These are phyloP conservation scores for Mesopsocus fuscifrons DNA, from an alignment of 2,888 invertebrate species.

Conservation along the genomic window DNA sequence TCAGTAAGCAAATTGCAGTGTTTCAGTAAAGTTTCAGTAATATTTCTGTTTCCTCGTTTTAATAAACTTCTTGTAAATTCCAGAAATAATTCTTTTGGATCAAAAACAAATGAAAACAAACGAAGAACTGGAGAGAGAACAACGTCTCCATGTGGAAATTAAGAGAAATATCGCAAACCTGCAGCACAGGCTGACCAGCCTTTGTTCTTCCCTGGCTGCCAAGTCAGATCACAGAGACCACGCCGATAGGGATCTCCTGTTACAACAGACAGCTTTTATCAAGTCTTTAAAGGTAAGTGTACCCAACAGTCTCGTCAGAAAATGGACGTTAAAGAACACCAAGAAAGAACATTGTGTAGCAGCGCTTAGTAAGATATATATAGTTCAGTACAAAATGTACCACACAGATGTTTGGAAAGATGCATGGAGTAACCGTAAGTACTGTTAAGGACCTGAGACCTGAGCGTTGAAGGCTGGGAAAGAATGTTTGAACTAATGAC, in stretches of 20 bases:
- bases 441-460: no score
- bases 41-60: no score
- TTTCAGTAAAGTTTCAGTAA: constrained; percentile 26
- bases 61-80: constrained; percentile 11
- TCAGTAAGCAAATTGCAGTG: no score
- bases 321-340: no score
- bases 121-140: constrained; percentile 37
- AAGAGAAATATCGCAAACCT: constrained; percentile 37
- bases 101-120: constrained; percentile 54
- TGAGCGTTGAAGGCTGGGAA: no score
- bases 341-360: no score
- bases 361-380: no score
- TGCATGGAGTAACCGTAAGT: no score
- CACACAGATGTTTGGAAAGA: no score
- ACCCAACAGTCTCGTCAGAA: no score
- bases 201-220: constrained; percentile 24
- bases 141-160: constrained; percentile 34
- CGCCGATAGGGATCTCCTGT: constrained; percentile 34
- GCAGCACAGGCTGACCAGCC: constrained; percentile 37
- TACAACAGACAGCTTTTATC: constrained; percentile 31
- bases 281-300: constrained; percentile 29
- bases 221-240: constrained; percentile 32
- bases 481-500: no score
- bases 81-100: constrained; percentile 35
- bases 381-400: no score